Evolutionary conservation across 2,113 vertebrate genomes (phyloP), one percentile per base, ranked within the genome.

Genomic region (Formicarius rufipectus): DNA sequence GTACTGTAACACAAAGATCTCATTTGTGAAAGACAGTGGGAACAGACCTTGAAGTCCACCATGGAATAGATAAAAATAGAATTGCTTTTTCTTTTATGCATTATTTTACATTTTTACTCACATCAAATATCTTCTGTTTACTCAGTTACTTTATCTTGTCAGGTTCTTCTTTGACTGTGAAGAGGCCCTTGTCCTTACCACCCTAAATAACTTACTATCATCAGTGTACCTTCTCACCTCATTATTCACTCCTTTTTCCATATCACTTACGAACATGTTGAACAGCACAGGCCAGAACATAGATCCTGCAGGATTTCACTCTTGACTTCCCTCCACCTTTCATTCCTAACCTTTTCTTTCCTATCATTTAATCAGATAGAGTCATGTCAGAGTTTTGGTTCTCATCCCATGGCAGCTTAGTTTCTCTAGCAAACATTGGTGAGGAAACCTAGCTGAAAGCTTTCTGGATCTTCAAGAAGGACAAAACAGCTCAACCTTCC

Each of bases 151-250:
- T 89, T 63, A 95, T 77, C 89, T 86, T 80, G 80, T 84, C 83
- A 90, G 12, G 60, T 81, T 47, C 64, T 93, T 93, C 68, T 95
- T 90, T 2, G 2, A 15, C 56, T 60, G 44, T 77, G 68, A 90
- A 88, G 83, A 92, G 50, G 67, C 67, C 45, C 85, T 86, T 88
- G 79, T 96, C 79, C 66, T 93, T 90, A 74, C 80, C 76, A 93
- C 72, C 83, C 88, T 80, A 80, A 96, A 96, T 96, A 96, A 86
- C 95, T 95, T 77, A 59, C 89, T 95, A 95, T 95, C 95, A 84
- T 74, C 92, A 67, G 44, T n/a, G 33, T 88, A 63, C 92, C 60
- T 66, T 90, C 76, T 58, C 95, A 96, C 92, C 80, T 96, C 95
- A 95, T 97, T 93, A 93, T 69, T 96, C 95, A 95, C 81, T 95